Evolutionary conservation across 1,140 invertebrate species (phyloP).

Genomic region (Globodera rostochiensis): DNA sequence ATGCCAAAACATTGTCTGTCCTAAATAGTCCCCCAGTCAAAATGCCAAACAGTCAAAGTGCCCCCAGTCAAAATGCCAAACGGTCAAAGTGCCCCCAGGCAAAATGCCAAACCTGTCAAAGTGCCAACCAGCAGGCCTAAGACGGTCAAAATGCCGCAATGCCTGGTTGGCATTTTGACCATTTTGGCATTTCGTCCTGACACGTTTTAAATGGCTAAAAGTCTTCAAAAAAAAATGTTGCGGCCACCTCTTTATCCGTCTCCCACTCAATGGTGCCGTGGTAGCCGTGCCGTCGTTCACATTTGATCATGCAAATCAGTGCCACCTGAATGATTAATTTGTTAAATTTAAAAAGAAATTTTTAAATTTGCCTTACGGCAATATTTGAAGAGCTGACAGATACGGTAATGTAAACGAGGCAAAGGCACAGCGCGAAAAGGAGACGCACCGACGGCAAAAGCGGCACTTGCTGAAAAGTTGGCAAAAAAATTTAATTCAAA

Average conservation of each 20-base stretch:
- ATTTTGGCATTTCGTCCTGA: too few species aligned
- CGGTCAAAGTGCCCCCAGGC: too few species aligned
- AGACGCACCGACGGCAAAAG: conserved; percentile 63
- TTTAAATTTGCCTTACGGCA: conserved; percentile 37
- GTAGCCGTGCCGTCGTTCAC: conserved; percentile 59
- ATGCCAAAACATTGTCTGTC: too few species aligned
- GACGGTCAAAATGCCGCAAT: too few species aligned
- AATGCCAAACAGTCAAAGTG: too few species aligned
- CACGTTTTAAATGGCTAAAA: too few species aligned
- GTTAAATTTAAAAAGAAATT: background rate
- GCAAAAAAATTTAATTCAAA: background rate
- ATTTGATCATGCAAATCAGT: conserved; percentile 64
- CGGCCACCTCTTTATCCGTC: conserved; percentile 48
- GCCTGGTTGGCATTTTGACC: too few species aligned
- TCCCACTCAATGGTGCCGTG: conserved; percentile 59
- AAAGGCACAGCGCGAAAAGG: conserved; percentile 56
- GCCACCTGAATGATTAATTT: conserved; percentile 35
- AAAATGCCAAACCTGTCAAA: too few species aligned
- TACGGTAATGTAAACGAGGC: conserved; percentile 63
- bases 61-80: too few species aligned
- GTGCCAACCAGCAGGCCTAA: too few species aligned
- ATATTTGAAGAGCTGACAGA: conserved; percentile 63
- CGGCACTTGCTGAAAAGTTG: background rate
- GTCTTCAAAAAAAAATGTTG: too few species aligned
- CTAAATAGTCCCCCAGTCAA: too few species aligned